These are phyloP conservation scores for Nomada ferruginata DNA, from an alignment of 2,888 invertebrate genomes.

Conservation along the genomic window DNA sequence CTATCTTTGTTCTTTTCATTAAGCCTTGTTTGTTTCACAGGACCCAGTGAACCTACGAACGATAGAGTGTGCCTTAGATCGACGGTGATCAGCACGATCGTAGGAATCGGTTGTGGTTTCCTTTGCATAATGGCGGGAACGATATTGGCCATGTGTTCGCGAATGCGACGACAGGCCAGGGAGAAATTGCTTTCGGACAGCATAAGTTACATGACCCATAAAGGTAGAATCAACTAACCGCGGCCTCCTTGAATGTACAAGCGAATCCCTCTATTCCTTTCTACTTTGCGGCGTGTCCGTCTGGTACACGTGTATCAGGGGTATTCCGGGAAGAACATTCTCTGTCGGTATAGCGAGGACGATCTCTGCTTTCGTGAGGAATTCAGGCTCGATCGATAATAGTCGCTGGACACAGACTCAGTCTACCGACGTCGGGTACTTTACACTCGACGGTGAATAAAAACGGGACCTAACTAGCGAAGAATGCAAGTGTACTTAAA, in stretches of 20 bases:
- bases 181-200: slow-evolving; percentile 82
- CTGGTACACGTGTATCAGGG: slow-evolving; percentile 23
- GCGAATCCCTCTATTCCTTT: slow-evolving; percentile 53
- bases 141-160: slow-evolving; percentile 90
- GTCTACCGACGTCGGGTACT: background rate
- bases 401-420: background rate
- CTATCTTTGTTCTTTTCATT: background rate
- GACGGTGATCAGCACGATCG: slow-evolving; percentile 88
- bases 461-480: background rate
- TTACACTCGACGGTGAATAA: slow-evolving; percentile 24
- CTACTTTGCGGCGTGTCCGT: slow-evolving; percentile 33
- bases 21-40: slow-evolving; percentile 46
- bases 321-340: slow-evolving; percentile 15
- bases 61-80: slow-evolving; percentile 86
- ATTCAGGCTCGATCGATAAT: slow-evolving; percentile 30
- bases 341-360: slow-evolving; percentile 49
- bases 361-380: slow-evolving; percentile 9
- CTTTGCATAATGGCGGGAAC: slow-evolving; percentile 90
- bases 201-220: slow-evolving; percentile 83
- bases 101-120: slow-evolving; percentile 89
- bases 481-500: background rate
- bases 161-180: slow-evolving; percentile 87
- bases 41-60: slow-evolving; percentile 71
- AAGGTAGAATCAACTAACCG: slow-evolving; percentile 82
- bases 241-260: slow-evolving; percentile 43